These are phyloP conservation scores for Microchirus variegatus DNA, from an alignment of 2,797 vertebrate species.

Conservation along the genomic window DNA sequence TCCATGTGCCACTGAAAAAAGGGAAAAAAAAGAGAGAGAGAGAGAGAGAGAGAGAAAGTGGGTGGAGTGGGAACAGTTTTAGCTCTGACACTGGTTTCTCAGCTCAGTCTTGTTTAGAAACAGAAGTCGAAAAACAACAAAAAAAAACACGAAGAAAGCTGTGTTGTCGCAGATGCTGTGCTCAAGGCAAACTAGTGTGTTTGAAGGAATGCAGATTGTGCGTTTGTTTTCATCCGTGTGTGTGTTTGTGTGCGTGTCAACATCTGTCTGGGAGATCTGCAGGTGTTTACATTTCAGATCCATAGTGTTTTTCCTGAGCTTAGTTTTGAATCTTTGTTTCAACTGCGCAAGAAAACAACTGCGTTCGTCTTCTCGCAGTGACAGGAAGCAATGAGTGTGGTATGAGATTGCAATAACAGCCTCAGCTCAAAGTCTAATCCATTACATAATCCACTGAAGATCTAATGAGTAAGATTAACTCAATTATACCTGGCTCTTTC, in stretches of 20 bases:
- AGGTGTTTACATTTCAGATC: constrained; percentile 59
- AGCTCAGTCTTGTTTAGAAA: constrained; percentile 51
- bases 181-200: constrained; percentile 32
- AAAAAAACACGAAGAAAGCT: constrained; percentile 6
- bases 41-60: constrained; percentile 32
- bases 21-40: too few relatives aligned
- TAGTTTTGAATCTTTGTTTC: constrained; percentile 52
- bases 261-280: constrained; percentile 25
- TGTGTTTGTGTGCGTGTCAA: constrained; percentile 19
- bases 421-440: constrained; percentile 23
- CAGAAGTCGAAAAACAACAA: constrained; percentile 8
- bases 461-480: constrained; percentile 6
- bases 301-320: constrained; percentile 53
- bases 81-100: constrained; percentile 43
- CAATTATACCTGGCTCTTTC: not conserved
- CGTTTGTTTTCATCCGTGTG: constrained; percentile 10
- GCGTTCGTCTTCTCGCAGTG: constrained; percentile 39
- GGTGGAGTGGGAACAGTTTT: constrained; percentile 55
- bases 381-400: constrained; percentile 20
- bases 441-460: constrained; percentile 35
- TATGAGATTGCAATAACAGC: constrained; percentile 18
- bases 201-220: constrained; percentile 51
- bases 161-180: constrained; percentile 34
- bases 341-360: constrained; percentile 51
- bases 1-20: constrained; percentile 47